Evolutionary conservation across 2,797 vertebrate species (phyloP).

Genomic region (Buphagus erythrorhynchus): DNA sequence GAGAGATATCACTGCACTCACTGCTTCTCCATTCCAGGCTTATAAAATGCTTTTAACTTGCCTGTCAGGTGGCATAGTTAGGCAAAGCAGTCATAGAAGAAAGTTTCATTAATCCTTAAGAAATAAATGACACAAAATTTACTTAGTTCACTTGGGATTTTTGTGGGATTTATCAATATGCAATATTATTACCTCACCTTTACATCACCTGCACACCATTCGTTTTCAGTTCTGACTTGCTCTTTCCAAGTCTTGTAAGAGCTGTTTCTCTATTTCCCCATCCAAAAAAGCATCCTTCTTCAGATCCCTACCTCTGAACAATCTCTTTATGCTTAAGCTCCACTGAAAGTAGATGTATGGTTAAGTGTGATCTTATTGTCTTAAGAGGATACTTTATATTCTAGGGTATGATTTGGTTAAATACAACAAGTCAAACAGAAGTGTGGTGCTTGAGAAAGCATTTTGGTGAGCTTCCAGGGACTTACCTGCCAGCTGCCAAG

Average conservation of each 20-base stretch:
- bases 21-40: neutral
- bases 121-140: neutral
- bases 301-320: neutral
- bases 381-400: neutral
- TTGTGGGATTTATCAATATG: neutral
- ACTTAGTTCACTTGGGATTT: neutral
- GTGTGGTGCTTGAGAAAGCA: neutral
- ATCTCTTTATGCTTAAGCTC: neutral
- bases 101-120: neutral
- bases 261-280: neutral
- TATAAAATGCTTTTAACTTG: neutral
- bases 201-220: neutral
- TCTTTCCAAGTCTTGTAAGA: neutral
- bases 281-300: neutral
- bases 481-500: conserved; percentile 39
- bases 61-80: neutral
- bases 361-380: neutral
- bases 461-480: conserved; percentile 10
- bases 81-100: neutral
- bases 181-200: neutral
- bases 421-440: neutral
- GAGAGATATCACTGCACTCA: neutral
- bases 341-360: neutral
- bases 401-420: neutral
- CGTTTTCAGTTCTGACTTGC: neutral